Percentiles rank a stretch among this genome's conserved stretches.
Evolutionary conservation across 2,113 vertebrate genomes (phyloP).

Genomic region (Probosciger aterrimus): DNA sequence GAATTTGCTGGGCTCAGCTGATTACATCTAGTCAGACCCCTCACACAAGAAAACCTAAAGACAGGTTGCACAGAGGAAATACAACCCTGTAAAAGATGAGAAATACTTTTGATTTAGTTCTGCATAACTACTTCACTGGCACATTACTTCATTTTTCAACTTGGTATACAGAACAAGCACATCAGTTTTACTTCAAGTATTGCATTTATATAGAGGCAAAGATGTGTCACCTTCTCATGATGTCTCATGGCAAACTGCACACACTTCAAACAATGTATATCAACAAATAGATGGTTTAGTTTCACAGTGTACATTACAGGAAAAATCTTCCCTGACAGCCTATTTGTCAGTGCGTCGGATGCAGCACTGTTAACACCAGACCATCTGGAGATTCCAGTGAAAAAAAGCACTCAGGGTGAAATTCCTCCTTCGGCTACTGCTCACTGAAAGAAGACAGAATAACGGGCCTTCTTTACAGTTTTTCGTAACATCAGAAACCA

Average conservation of each 20-base stretch:
- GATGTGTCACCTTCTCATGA: background rate
- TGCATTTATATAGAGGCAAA: background rate
- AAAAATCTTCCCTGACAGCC: conserved; percentile 49
- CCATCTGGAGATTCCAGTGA: conserved; percentile 52
- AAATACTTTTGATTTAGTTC: background rate
- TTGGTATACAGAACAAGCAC: background rate
- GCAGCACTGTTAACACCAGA: conserved; percentile 43
- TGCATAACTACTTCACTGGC: background rate
- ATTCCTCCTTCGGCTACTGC: conserved; percentile 34
- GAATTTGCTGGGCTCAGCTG: background rate
- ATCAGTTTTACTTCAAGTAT: background rate
- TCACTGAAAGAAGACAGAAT: conserved; percentile 22
- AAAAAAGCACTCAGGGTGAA: conserved; percentile 25
- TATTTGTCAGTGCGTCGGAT: conserved; percentile 53
- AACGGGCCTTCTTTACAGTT: background rate
- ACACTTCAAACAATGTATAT: conserved; percentile 47
- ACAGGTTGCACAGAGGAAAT: background rate
- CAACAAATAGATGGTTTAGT: conserved; percentile 50
- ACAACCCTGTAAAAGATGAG: background rate
- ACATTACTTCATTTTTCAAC: background rate
- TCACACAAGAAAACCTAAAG: background rate
- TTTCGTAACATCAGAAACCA: conserved; percentile 17
- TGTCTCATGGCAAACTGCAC: conserved; percentile 30
- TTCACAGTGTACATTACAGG: conserved; percentile 60
- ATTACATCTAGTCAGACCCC: background rate